Conservation (phyloP, 2,113 vertebrate species). For the Microtus pennsylvanicus region DNA sequence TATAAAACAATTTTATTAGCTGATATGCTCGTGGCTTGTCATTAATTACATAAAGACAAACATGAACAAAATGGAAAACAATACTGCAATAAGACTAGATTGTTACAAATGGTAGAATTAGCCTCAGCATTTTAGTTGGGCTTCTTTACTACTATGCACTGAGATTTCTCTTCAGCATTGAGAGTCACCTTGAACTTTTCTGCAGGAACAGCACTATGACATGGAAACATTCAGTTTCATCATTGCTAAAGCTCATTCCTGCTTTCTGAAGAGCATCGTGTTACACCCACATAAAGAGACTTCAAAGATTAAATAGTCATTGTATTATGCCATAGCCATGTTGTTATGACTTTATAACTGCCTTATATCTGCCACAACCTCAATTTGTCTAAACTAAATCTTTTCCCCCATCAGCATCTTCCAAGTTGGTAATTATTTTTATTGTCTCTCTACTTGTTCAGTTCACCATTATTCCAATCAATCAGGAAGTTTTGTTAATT, state of each 20-base stretch:
- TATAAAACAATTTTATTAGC: neutral
- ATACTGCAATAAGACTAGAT: neutral
- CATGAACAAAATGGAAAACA: neutral
- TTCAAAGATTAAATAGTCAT: slow-evolving; percentile 50
- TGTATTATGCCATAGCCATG: neutral
- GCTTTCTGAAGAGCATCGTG: slow-evolving; percentile 18
- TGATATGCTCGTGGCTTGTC: neutral
- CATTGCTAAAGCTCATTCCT: slow-evolving; percentile 23
- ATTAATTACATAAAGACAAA: slow-evolving; percentile 17
- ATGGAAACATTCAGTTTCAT: slow-evolving; percentile 44
- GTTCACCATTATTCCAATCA: slow-evolving; percentile 50
- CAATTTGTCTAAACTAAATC: slow-evolving; percentile 53
- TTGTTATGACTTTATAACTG: slow-evolving; percentile 28
- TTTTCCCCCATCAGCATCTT: slow-evolving; percentile 42
- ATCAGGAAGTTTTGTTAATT: slow-evolving; percentile 65
- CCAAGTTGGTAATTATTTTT: slow-evolving; percentile 68
- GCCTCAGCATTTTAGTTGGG: slow-evolving; percentile 4
- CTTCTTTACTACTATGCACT: slow-evolving; percentile 26
- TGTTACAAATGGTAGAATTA: neutral
- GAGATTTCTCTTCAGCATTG: slow-evolving; percentile 34
- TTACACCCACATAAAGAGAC: slow-evolving; percentile 34
- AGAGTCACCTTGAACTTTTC: slow-evolving; percentile 49
- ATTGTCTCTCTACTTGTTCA: slow-evolving; percentile 55
- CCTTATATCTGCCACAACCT: slow-evolving; percentile 40
- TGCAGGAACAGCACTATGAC: neutral